A percentile compares a stretch with the other conserved stretches of the same genome.
phyloP scores from a whole-genome alignment of 2,888 invertebrate species.

The Hyposoter didymator region DNA sequence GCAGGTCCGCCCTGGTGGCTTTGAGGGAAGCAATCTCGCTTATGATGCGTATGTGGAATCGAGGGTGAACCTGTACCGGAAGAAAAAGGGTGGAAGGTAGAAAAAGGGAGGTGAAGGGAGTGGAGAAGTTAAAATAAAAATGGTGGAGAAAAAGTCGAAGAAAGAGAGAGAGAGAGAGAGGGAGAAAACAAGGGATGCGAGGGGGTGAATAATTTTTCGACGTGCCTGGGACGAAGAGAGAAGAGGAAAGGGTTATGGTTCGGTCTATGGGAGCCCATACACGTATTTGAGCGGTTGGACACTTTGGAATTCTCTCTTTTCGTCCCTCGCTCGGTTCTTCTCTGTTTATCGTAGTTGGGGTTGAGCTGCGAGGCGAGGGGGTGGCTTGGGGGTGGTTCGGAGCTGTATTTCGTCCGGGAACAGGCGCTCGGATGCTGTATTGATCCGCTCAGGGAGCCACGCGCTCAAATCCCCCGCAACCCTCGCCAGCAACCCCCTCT shows the following conservation, averaged over 20 bases:
- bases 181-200: conserved; percentile 41
- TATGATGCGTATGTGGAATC: background rate
- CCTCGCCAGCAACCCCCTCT: conserved; percentile 78
- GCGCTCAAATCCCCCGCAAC: conserved; percentile 80
- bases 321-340: conserved; percentile 9
- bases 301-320: conserved; percentile 54
- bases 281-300: conserved; percentile 66
- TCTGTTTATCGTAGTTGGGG: conserved; percentile 59
- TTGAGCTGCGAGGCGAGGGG: conserved; percentile 76
- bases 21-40: background rate
- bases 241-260: conserved; percentile 33
- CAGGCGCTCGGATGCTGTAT: conserved; percentile 82
- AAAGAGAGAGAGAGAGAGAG: conserved; percentile 34
- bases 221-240: conserved; percentile 60
- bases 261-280: conserved; percentile 43
- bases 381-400: conserved; percentile 81
- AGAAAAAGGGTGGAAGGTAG: conserved; percentile 28
- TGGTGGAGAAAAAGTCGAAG: conserved; percentile 22
- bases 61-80: conserved; percentile 1
- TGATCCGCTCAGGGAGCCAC: conserved; percentile 80
- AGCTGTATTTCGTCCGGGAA: conserved; percentile 83
- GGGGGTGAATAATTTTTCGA: conserved; percentile 67
- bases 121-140: conserved; percentile 11
- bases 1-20: background rate
- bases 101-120: background rate